These are phyloP conservation scores for Florisuga fusca DNA, from an alignment of 2,797 vertebrate genomes.

Conservation along the genomic window DNA sequence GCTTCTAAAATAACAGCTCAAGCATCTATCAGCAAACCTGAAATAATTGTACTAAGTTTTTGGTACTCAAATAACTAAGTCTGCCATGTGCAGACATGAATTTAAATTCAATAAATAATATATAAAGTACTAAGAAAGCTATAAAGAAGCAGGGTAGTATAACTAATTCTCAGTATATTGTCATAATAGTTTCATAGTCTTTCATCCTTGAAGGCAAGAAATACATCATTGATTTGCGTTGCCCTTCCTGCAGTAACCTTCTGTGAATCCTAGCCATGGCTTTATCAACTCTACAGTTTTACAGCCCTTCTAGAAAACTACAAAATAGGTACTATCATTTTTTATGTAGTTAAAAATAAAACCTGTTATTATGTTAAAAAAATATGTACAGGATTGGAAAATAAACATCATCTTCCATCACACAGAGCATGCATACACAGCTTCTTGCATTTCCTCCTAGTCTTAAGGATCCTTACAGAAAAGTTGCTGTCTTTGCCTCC, in stretches of 20 bases:
- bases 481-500: background rate
- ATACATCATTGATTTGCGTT: background rate
- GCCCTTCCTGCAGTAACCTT: background rate
- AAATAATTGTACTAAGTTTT: background rate
- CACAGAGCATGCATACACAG: accelerated
- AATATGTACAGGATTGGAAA: background rate
- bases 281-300: background rate
- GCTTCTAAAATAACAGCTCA: background rate
- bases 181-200: background rate
- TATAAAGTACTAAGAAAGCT: accelerated
- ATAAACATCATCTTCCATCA: background rate
- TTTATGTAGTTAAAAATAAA: background rate
- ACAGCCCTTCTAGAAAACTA: background rate
- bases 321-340: background rate
- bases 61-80: background rate
- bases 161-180: background rate
- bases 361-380: background rate
- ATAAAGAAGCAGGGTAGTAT: background rate
- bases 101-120: background rate
- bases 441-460: background rate
- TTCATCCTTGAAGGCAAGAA: background rate
- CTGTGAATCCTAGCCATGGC: background rate
- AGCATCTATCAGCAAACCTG: background rate
- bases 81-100: background rate
- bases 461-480: background rate